Conservation (phyloP, 2,888 invertebrate species). For the Apocheima hispidaria region DNA sequence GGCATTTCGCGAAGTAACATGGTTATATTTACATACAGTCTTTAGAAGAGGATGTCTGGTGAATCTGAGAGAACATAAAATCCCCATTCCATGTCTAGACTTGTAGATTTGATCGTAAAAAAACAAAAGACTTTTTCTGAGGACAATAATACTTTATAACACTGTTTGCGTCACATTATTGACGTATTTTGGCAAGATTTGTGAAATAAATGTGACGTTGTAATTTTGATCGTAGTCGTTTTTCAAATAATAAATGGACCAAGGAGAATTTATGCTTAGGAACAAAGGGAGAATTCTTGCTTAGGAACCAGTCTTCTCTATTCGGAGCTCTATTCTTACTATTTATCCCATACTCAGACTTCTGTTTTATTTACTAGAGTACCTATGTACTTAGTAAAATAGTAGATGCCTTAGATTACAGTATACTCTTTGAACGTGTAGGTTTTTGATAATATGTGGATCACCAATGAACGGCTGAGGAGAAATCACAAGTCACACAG, state of each 20-base stretch:
- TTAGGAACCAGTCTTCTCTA: no score
- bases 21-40: constrained; percentile 15
- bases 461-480: no score
- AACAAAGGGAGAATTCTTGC: no score
- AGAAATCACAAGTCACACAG: no score
- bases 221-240: not conserved
- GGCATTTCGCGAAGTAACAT: constrained; percentile 51
- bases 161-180: not conserved
- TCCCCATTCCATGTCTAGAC: constrained; percentile 52
- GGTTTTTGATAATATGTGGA: no score
- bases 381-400: no score
- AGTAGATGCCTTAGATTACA: no score
- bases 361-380: no score
- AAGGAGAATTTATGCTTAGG: not conserved
- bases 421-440: no score
- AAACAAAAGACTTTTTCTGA: not conserved
- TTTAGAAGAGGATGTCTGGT: constrained; percentile 22
- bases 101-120: not conserved
- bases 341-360: no score
- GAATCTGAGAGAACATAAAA: constrained; percentile 31
- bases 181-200: not conserved
- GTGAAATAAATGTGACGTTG: not conserved
- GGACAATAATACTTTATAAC: not conserved
- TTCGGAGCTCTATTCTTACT: no score
- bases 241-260: not conserved